Base-by-base conservation (phyloP, 2,113 vertebrate genomes). In the Pogona vitticeps region DNA sequence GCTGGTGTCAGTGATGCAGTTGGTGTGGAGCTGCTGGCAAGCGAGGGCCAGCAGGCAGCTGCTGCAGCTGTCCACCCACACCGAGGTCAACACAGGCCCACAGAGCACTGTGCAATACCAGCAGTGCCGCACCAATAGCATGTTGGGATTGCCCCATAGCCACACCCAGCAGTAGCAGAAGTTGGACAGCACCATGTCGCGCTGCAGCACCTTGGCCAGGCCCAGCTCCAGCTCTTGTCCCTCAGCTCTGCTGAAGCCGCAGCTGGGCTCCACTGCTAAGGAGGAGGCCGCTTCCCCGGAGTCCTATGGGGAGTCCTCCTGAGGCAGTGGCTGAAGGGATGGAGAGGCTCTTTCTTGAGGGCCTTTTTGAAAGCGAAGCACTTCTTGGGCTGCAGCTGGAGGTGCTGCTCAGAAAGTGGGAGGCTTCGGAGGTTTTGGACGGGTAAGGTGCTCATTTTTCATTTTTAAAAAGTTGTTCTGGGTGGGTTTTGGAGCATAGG, bases 1-100 rank as follows among this genome's bases (percentile, higher is more conserved):
- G 2, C 91, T 95, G 1, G 97, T 97, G 93, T 95, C 81, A 0
- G 71, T 91, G 83, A 97, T 97, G 91, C 96, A 96, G 94, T 99
- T 98, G 0, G 98, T 97, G 31, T 98, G 97, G 91, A 99, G 97
- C 96, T 99, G 99, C 89, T 99, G 98, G 94, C 99, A 99, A 78
- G 98, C 96, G 58, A 99, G 65, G 5, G 92, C 96, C 73, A 99
- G 91, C 0, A 96, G 92, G 71, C 97, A 98, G 70, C 95, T 95
- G 20, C 85, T 93, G 91, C 98, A 99, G 26, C 96, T 95, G 14
- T 99, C 98, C 46, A 99, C 92, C 80, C 98, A 96, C 10, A 97
- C 97, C 0, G 99, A 99, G 46, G 98, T 97, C 73, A 97, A 97
- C 4, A 99, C 96, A 3, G 97, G 97, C 33, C 97, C 97, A 89